Percentiles rank a stretch among this genome's conserved stretches.
phyloP scores from a whole-genome alignment of 2,888 invertebrate genomes.

The Cacoxenus indagator region DNA sequence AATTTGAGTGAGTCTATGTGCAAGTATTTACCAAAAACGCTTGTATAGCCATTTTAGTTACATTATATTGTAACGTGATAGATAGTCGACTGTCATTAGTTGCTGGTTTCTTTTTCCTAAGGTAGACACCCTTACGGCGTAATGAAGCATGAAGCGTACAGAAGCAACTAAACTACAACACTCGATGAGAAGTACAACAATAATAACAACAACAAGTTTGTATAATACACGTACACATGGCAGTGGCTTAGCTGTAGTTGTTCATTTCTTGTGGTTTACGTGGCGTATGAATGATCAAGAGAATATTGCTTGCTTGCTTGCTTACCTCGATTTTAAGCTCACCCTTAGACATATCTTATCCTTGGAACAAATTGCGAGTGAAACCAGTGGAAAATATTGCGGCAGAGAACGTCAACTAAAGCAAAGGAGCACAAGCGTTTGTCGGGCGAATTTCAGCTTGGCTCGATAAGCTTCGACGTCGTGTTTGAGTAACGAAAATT shows the following conservation, averaged over 20 bases:
- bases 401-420: slow-evolving; percentile 20
- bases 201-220: neutral
- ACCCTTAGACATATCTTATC: neutral
- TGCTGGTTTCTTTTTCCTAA: no score
- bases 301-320: no score
- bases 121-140: no score
- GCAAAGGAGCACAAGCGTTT: no score
- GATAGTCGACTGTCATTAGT: no score
- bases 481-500: slow-evolving; percentile 40
- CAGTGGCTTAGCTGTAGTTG: neutral
- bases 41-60: no score
- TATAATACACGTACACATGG: neutral
- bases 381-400: slow-evolving; percentile 19
- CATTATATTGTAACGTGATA: no score
- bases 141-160: neutral
- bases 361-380: slow-evolving; percentile 22
- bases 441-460: no score
- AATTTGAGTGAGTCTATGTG: no score
- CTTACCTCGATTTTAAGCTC: neutral
- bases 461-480: neutral
- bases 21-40: no score
- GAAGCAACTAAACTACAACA: neutral
- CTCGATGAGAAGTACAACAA: neutral
- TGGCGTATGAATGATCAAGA: slow-evolving; percentile 13
- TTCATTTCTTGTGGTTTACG: slow-evolving; percentile 27